These are phyloP conservation scores for Ceryle rudis DNA, from an alignment of 2,797 vertebrate genomes.

Conservation along the genomic window DNA sequence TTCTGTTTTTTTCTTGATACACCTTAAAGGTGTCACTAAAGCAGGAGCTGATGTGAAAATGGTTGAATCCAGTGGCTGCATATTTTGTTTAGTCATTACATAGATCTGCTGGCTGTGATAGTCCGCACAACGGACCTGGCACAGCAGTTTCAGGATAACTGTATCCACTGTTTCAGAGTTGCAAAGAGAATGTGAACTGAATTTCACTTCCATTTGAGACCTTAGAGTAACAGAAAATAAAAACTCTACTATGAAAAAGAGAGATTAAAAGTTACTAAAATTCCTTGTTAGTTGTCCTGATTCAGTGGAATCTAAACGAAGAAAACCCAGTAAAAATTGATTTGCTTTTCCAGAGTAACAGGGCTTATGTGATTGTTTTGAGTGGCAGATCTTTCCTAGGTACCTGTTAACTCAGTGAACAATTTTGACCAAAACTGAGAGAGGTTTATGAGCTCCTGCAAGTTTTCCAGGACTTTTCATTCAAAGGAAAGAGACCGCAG, in stretches of 20 bases:
- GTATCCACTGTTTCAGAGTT: not conserved
- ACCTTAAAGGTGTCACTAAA: not conserved
- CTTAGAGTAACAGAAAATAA: not conserved
- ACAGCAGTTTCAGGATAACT: not conserved
- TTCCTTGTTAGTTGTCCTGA: not conserved
- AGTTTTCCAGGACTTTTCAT: not conserved
- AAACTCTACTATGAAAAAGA: not conserved
- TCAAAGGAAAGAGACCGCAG: not conserved
- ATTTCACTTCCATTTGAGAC: not conserved
- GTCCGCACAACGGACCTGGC: not conserved
- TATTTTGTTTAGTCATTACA: not conserved
- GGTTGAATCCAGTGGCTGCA: not conserved
- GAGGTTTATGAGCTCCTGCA: not conserved
- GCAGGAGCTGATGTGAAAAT: not conserved
- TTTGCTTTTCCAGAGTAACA: not conserved
- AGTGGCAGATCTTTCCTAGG: not conserved
- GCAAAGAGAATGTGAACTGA: not conserved
- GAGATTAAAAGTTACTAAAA: not conserved
- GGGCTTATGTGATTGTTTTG: not conserved
- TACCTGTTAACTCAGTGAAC: not conserved
- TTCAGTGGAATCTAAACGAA: not conserved
- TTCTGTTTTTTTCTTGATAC: not conserved
- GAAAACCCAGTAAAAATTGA: not conserved
- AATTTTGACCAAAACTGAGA: not conserved
- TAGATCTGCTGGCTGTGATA: not conserved